Conservation (phyloP, 2,113 vertebrate species). For the Eulemur rufifrons region DNA sequence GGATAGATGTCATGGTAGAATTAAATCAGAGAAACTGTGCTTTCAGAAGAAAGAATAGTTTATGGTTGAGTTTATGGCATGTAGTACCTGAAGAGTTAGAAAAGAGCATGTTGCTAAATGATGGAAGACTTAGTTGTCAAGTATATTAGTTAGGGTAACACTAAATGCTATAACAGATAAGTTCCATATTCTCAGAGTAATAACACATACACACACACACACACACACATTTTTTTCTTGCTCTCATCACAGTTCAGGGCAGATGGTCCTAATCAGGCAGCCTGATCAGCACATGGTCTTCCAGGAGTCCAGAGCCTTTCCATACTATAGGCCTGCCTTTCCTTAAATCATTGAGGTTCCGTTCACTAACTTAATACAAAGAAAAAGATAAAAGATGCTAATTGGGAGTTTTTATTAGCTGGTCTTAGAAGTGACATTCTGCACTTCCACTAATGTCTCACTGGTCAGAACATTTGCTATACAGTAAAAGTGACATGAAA, state of each 20-base stretch:
- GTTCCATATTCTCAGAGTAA: background rate
- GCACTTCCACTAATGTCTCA: background rate
- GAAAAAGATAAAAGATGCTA: background rate
- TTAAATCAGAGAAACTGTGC: background rate
- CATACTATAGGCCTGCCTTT: background rate
- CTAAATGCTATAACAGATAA: background rate
- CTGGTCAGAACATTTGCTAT: background rate
- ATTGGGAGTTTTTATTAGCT: background rate
- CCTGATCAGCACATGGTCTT: background rate
- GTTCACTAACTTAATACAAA: conserved; percentile 24
- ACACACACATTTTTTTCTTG: background rate
- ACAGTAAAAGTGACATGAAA: background rate
- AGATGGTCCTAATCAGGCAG: background rate
- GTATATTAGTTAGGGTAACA: background rate
- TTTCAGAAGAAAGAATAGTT: background rate
- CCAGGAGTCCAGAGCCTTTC: background rate
- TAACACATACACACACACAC: background rate
- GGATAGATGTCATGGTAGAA: background rate
- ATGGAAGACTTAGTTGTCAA: background rate
- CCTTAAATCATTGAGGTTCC: background rate
- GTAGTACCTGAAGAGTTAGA: background rate
- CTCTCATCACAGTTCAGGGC: background rate
- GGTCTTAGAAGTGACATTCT: background rate
- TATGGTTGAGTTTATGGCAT: background rate
- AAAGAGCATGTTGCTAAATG: background rate